Evolutionary conservation across 2,888 invertebrate species (phyloP).

Genomic region (Hydrotaea diabolus): DNA sequence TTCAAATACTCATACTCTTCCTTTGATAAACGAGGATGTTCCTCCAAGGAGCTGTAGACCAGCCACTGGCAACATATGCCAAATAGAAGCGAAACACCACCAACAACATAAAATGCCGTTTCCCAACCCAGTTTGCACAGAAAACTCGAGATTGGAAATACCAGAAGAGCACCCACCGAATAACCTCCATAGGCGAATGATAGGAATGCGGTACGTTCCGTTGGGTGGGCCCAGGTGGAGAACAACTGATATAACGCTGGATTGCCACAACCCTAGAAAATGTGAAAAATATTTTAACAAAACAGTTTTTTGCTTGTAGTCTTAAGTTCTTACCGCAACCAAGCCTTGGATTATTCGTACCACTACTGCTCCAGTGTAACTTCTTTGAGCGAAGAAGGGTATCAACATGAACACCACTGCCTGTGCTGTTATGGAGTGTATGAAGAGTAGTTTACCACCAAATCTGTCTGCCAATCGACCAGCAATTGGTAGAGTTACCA

Average conservation of each 20-base stretch:
- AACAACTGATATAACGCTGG: slow-evolving; percentile 79
- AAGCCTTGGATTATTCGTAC: slow-evolving; percentile 81
- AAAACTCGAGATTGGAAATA: slow-evolving; percentile 83
- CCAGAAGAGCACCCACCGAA: slow-evolving; percentile 81
- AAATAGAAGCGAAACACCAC: slow-evolving; percentile 72
- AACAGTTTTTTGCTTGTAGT: not conserved
- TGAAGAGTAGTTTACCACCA: slow-evolving; percentile 80
- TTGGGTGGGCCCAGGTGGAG: slow-evolving; percentile 80
- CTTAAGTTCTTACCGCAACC: slow-evolving; percentile 78
- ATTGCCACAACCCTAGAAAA: slow-evolving; percentile 76
- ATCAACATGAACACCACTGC: slow-evolving; percentile 80
- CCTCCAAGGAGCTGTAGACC: slow-evolving; percentile 82
- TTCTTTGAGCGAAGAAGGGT: slow-evolving; percentile 80
- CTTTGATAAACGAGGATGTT: slow-evolving; percentile 82
- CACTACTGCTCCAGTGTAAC: slow-evolving; percentile 77
- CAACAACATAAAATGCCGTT: slow-evolving; percentile 83
- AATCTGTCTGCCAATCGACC: slow-evolving; percentile 80
- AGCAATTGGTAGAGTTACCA: slow-evolving; percentile 79
- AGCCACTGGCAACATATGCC: slow-evolving; percentile 74
- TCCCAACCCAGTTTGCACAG: slow-evolving; percentile 84
- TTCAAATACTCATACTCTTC: slow-evolving; percentile 78
- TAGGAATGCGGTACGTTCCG: slow-evolving; percentile 79
- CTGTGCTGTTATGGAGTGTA: slow-evolving; percentile 77
- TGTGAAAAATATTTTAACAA: not conserved
- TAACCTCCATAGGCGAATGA: slow-evolving; percentile 81